Percentiles rank a stretch among this genome's conserved stretches.
phyloP scores from a whole-genome alignment of 2,113 vertebrate species.

The Pipa parva region DNA sequence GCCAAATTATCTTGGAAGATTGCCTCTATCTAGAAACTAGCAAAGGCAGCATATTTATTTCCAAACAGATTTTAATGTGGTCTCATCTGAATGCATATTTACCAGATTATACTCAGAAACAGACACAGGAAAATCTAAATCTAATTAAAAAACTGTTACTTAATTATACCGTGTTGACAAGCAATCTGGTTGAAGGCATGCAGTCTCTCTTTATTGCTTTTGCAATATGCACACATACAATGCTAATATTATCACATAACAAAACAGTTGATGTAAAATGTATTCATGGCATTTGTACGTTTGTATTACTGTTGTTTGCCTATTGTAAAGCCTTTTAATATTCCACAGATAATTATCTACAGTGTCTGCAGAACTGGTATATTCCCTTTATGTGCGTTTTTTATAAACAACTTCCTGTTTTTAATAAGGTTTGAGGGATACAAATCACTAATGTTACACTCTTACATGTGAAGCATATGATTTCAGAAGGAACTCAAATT shows the following conservation, averaged over 20 bases:
- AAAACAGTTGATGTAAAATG: neutral
- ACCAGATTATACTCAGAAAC: neutral
- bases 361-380: neutral
- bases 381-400: neutral
- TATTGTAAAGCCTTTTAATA: too few relatives aligned
- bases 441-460: neutral
- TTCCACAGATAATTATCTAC: too few relatives aligned
- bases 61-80: neutral
- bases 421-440: neutral
- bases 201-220: too few relatives aligned
- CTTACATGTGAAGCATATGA: too few relatives aligned
- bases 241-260: neutral
- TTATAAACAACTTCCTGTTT: neutral
- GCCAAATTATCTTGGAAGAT: slow-evolving; percentile 6
- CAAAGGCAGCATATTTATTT: neutral
- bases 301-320: too few relatives aligned
- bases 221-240: too few relatives aligned
- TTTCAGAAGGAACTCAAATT: too few relatives aligned
- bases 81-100: neutral
- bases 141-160: neutral
- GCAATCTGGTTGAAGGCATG: too few relatives aligned
- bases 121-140: neutral
- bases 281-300: neutral
- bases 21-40: neutral
- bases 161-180: too few relatives aligned